Percentiles rank a stretch among this genome's conserved stretches.
Evolutionary conservation across 2,888 invertebrate genomes (phyloP).

Genomic region (Cantharis nigra): DNA sequence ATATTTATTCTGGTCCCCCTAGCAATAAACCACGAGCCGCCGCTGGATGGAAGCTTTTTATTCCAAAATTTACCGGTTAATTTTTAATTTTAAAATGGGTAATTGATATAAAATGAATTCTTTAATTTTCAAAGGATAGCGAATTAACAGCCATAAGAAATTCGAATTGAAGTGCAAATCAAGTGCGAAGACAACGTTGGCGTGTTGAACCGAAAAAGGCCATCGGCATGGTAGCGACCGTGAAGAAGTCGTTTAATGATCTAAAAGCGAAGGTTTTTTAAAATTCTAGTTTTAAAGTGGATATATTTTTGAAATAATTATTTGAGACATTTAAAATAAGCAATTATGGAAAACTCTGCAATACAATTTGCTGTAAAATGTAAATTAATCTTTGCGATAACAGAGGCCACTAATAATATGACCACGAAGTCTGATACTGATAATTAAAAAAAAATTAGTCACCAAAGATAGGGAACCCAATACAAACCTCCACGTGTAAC

Average conservation of each 20-base stretch:
- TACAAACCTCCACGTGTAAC: slow-evolving; percentile 28
- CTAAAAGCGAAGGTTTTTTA: neutral
- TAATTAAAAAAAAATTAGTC: slow-evolving; percentile 23
- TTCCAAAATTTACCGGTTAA: no score
- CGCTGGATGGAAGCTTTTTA: no score
- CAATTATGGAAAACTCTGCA: neutral
- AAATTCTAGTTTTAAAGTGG: neutral
- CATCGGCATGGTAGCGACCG: neutral
- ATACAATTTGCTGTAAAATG: neutral
- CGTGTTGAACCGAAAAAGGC: neutral
- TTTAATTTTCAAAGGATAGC: neutral
- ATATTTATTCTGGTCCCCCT: no score
- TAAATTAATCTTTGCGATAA: neutral
- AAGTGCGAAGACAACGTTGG: neutral
- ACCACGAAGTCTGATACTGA: neutral
- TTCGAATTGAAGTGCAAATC: neutral
- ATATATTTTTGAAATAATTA: neutral
- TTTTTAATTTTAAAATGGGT: neutral
- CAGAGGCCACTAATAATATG: neutral
- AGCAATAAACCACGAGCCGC: no score
- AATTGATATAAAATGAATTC: neutral
- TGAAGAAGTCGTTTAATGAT: neutral
- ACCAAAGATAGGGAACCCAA: slow-evolving; percentile 16
- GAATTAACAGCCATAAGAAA: neutral
- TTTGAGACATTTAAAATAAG: neutral